phyloP scores from a whole-genome alignment of 2,888 invertebrate genomes.

The Catocala sponsa region DNA sequence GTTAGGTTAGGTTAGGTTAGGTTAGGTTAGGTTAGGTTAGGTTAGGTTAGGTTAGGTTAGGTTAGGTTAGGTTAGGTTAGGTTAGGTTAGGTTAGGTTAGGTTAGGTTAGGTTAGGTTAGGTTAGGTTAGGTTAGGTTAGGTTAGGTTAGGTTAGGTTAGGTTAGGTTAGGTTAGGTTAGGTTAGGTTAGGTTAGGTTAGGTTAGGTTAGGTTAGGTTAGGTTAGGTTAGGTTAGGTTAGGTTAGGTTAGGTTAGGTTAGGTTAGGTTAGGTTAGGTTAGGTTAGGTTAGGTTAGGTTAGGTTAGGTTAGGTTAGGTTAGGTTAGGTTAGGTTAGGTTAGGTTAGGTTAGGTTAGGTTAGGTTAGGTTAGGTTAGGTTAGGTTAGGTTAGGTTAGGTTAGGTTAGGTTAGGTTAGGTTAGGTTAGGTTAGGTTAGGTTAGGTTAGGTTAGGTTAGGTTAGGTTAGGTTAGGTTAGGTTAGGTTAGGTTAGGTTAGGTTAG shows the following conservation, averaged over 20 bases:
- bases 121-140: slow-evolving; percentile 18
- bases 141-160: slow-evolving; percentile 22
- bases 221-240: slow-evolving; percentile 47
- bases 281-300: slow-evolving; percentile 46
- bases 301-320: slow-evolving; percentile 43
- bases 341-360: slow-evolving; percentile 47
- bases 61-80: slow-evolving; percentile 20
- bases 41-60: slow-evolving; percentile 10
- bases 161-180: slow-evolving; percentile 17
- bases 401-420: slow-evolving; percentile 38
- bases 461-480: slow-evolving; percentile 45
- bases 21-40: slow-evolving; percentile 10
- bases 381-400: slow-evolving; percentile 34
- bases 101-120: slow-evolving; percentile 23
- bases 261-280: slow-evolving; percentile 47
- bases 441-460: slow-evolving; percentile 32
- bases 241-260: slow-evolving; percentile 40
- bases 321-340: slow-evolving; percentile 37
- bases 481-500: slow-evolving; percentile 43
- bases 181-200: slow-evolving; percentile 39
- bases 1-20: slow-evolving; percentile 35
- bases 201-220: slow-evolving; percentile 37
- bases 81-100: slow-evolving; percentile 24
- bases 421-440: slow-evolving; percentile 44
- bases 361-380: slow-evolving; percentile 39